These are phyloP conservation scores for Thalpophila matura DNA, from an alignment of 2,888 invertebrate genomes.

Conservation along the genomic window DNA sequence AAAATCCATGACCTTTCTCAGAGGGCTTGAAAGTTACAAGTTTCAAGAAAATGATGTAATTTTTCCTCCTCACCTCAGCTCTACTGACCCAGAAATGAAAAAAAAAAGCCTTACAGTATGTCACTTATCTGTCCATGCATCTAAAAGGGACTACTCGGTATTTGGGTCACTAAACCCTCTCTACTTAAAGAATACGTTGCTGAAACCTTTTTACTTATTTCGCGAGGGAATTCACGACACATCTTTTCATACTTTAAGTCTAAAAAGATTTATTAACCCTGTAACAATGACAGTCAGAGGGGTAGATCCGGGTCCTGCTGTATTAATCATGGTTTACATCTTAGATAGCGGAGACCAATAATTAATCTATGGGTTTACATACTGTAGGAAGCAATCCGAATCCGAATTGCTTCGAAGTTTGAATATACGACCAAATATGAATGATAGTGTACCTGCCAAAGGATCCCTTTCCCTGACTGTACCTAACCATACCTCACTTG, in stretches of 20 bases:
- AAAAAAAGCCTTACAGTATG: neutral
- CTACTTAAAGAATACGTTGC: neutral
- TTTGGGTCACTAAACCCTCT: slow-evolving; percentile 28
- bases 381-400: too few species aligned
- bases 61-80: neutral
- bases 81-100: slow-evolving; percentile 1
- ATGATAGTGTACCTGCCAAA: too few species aligned
- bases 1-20: neutral
- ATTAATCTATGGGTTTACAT: too few species aligned
- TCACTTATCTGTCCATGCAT: slow-evolving; percentile 16
- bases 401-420: too few species aligned
- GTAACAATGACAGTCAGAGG: too few species aligned
- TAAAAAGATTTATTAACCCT: too few species aligned
- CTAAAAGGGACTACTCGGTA: slow-evolving; percentile 22
- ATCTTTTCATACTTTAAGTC: neutral
- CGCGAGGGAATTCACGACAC: neutral
- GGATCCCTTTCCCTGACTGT: too few species aligned
- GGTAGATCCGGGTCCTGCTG: too few species aligned
- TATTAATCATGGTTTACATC: too few species aligned
- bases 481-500: too few species aligned
- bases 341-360: too few species aligned
- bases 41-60: neutral
- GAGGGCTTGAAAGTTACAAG: neutral
- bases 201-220: slow-evolving; percentile 17
- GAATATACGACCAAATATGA: too few species aligned